Evolutionary conservation across 2,797 vertebrate species (phyloP).

Genomic region (Chanos chanos): DNA sequence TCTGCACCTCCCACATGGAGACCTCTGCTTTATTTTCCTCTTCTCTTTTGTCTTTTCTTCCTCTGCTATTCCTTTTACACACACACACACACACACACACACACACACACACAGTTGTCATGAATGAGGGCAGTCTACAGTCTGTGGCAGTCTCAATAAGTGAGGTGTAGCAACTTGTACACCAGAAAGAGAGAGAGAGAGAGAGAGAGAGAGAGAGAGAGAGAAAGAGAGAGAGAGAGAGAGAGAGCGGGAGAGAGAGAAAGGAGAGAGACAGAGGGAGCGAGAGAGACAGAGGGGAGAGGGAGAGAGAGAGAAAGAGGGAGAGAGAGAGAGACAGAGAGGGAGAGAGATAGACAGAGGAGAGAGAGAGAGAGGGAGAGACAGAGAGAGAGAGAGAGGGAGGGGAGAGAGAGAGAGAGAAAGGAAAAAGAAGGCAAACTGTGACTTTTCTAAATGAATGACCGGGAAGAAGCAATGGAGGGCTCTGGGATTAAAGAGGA

Average conservation of each 20-base stretch:
- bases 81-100: not conserved
- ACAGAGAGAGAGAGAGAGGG: not conserved
- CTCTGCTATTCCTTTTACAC: not conserved
- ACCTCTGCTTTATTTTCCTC: constrained; percentile 1
- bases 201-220: constrained; percentile 8
- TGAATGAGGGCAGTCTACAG: constrained; percentile 24
- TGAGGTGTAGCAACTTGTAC: constrained; percentile 31
- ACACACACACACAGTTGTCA: not conserved
- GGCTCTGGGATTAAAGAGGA: constrained; percentile 47
- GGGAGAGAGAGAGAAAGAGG: not conserved
- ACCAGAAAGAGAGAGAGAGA: constrained; percentile 10
- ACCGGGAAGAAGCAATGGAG: constrained; percentile 24
- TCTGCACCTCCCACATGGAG: not conserved
- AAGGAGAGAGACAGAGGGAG: not conserved
- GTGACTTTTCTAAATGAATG: constrained; percentile 32
- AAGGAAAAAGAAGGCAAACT: constrained; percentile 12
- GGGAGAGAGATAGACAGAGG: not conserved
- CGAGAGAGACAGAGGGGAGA: not conserved
- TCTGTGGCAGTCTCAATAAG: constrained; percentile 22
- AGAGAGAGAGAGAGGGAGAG: not conserved
- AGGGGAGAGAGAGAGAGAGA: not conserved
- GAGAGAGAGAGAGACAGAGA: not conserved
- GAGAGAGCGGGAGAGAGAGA: not conserved
- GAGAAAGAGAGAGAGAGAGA: not conserved
- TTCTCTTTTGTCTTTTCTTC: not conserved